Evolutionary conservation across 2,888 invertebrate species (phyloP), one percentile per base, ranked within the genome.

Genomic region (Lasioglossum malachurum): DNA sequence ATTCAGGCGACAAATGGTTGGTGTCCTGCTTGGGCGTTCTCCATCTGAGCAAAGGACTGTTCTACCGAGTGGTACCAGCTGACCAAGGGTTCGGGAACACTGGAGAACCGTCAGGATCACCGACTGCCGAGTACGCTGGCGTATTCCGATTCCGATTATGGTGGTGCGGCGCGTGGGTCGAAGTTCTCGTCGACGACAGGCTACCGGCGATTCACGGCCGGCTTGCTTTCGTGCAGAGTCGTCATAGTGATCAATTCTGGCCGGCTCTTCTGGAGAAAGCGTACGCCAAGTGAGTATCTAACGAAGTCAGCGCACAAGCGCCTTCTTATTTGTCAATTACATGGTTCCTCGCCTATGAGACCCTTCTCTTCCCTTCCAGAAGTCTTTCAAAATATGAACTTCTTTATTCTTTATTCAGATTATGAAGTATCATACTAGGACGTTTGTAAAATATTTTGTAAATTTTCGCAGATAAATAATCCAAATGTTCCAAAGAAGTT

Each of bases 91-190:
- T 98, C 94, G 89, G 91, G 14, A 88, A 83, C 64, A 87, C 85
- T 57, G 96, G 96, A 57, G 96, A 96, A 23, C 96, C 97, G 27
- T 86, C 93, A 4, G 92, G 92, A 74, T 94, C 94, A 23, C 95
- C 95, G 14, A 94, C 94, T 35, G 93, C 94, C 81, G 95, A 95
- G 86, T 97, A 97, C 92, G 97, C 97, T 72, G 98, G 98, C 0
- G 97, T 98, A 31, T 98, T 98, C 95, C 97, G 98, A 89, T 99
- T 99, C 95, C 97, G 98, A 0, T 95, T 99, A 38, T 99, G 98
- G 98, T 98, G 98, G 98, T 98, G 98, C 93, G 98, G 98, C 7
- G 98, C 98, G 94, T 99, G 98, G 98, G 97, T 97, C 44, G 98
- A 98, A 94, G 98, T 98, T 53, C 96, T 98, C 76, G 98, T 99